Conservation (phyloP, 1,140 invertebrate genomes). For the Hetaerina americana region DNA sequence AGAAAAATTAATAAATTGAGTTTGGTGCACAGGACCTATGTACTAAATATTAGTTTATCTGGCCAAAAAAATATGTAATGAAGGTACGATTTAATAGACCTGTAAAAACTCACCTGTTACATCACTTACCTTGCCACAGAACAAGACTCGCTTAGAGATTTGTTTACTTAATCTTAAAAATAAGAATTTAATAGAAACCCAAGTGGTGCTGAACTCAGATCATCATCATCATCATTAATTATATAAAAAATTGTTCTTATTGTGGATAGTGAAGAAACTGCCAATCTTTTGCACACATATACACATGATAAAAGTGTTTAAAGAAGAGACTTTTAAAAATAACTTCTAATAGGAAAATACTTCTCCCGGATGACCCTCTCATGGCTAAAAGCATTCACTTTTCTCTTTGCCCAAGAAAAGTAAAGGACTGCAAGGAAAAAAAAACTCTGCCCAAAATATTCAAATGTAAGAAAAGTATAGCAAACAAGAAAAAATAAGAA, state of each 20-base stretch:
- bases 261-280: not conserved
- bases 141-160: not conserved
- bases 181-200: not conserved
- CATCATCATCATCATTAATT: no score
- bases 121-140: not conserved
- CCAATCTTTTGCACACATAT: not conserved
- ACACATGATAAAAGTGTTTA: not conserved
- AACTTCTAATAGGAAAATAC: not conserved
- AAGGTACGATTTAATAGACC: not conserved
- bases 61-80: not conserved
- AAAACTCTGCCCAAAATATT: not conserved
- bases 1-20: conserved; percentile 1
- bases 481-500: conserved; percentile 1
- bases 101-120: not conserved
- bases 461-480: not conserved
- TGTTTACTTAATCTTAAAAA: not conserved
- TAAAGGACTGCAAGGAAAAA: not conserved
- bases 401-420: not conserved
- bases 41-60: conserved; percentile 1
- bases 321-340: not conserved
- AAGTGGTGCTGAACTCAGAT: not conserved
- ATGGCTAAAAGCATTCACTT: not conserved
- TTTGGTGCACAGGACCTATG: not conserved
- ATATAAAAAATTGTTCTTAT: not conserved
- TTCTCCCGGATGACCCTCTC: not conserved